Base-by-base conservation (phyloP, 2,888 invertebrate genomes). In the Napeogenes inachia region DNA sequence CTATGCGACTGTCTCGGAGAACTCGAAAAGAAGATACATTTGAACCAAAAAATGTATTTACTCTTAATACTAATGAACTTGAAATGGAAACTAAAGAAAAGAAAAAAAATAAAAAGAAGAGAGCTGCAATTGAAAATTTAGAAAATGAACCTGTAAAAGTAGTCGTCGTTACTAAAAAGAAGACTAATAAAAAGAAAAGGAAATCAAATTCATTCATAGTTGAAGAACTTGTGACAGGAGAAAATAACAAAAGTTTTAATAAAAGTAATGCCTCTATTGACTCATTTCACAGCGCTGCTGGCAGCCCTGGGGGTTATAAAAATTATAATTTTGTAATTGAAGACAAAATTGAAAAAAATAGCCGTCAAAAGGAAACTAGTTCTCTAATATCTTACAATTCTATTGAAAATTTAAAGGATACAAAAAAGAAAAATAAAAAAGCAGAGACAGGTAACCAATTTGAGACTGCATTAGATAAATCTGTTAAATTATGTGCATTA, bases 281-380 rank as follows among this genome's bases (percentile, higher is more conserved):
- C 42, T 87, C 88, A 13, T 87, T 82, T 60, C 81, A 87, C 63
- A 88, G 86, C 66, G 87, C 87, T 81, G 81, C 82, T 4, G 83
- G 81, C 79, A 88, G 86, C 73, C 83, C 82, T 45, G n/a, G 64
- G 4, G n/a, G 50, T 46, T 46, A 54, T 33, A 38, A 13, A n/a
- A 50, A 60, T n/a, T 32, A 50, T 45, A 45, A 46, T 13, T 12
- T 35, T 46, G 13, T n/a, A 33, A 54, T 6, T 42, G 13, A 8
- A 13, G 35, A 6, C 13, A 42, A 21, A 42, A 42, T 30, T 38
- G 13, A n/a, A n/a, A 38, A 42, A 13, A 53, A 2, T 30, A 10
- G 46, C 53, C 45, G 58, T 45, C 45, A 30, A 47, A 42, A 61
- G 61, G n/a, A 45, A 33, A 54, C 33, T 47, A 47, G 13, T 21